phyloP scores from a whole-genome alignment of 2,113 vertebrate genomes.

The Catharus minimus region DNA sequence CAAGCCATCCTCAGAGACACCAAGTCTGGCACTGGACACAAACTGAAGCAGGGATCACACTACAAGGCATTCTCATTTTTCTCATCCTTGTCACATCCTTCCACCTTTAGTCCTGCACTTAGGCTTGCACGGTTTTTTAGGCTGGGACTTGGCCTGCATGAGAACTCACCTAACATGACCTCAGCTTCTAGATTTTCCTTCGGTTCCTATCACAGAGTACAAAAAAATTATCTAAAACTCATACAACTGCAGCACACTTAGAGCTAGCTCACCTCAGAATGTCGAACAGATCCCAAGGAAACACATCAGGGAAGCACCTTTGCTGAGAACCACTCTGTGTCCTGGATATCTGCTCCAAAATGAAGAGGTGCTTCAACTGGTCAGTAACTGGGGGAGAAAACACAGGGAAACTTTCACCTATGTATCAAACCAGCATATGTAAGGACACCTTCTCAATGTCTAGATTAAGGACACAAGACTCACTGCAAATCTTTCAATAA shows the following conservation, averaged over 20 bases:
- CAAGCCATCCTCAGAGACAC: not conserved
- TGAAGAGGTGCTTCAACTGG: not conserved
- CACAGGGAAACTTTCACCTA: not conserved
- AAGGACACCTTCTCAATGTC: accelerated
- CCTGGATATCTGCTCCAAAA: not conserved
- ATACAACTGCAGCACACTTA: not conserved
- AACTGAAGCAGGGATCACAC: not conserved
- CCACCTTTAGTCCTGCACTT: not conserved
- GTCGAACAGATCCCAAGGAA: not conserved
- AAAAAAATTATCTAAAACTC: not conserved
- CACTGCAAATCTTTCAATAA: not conserved
- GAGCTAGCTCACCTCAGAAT: not conserved
- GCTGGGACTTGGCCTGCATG: not conserved
- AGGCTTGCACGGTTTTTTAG: not conserved
- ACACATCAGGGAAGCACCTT: not conserved
- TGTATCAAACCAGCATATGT: not conserved
- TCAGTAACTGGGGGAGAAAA: not conserved
- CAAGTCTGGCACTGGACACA: not conserved
- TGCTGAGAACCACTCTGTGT: not conserved
- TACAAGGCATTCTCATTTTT: not conserved
- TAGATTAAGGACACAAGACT: not conserved
- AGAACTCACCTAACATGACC: not conserved
- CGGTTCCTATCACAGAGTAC: not conserved
- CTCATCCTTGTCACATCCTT: not conserved
- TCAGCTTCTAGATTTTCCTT: not conserved